Evolutionary conservation across 2,113 vertebrate species (phyloP).

Genomic region (Rhabdomys dilectus): DNA sequence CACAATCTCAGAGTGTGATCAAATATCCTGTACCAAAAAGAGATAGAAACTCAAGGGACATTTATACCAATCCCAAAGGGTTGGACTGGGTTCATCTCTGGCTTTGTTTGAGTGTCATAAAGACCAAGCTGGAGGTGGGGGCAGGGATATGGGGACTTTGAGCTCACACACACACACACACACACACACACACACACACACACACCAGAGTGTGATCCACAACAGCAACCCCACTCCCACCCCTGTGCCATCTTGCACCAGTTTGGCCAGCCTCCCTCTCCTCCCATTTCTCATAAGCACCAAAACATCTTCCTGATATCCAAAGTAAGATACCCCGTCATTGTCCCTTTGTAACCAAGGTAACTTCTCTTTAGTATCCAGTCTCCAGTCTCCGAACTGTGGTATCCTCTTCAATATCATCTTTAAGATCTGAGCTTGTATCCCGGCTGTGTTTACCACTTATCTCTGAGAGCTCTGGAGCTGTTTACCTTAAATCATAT

Average conservation of each 20-base stretch:
- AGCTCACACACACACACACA: no score
- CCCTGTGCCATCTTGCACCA: not conserved
- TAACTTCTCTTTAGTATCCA: not conserved
- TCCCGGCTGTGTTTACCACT: not conserved
- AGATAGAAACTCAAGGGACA: not conserved
- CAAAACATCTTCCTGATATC: not conserved
- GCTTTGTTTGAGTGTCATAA: rapidly evolving
- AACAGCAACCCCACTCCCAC: not conserved
- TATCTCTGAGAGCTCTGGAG: no score
- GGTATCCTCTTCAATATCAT: no score
- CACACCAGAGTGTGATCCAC: no score
- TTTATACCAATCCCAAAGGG: not conserved
- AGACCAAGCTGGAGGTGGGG: not conserved
- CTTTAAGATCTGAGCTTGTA: not conserved
- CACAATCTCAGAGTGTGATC: no score
- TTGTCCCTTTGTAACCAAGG: not conserved
- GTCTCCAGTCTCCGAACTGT: not conserved
- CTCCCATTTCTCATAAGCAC: not conserved
- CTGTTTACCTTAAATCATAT: not conserved
- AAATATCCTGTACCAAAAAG: no score
- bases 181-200: not conserved
- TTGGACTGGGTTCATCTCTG: no score
- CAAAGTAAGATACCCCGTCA: not conserved
- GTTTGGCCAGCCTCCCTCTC: not conserved
- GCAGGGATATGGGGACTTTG: not conserved